Evolutionary conservation across 2,113 vertebrate species (phyloP).

Genomic region (Macroglossus sobrinus): DNA sequence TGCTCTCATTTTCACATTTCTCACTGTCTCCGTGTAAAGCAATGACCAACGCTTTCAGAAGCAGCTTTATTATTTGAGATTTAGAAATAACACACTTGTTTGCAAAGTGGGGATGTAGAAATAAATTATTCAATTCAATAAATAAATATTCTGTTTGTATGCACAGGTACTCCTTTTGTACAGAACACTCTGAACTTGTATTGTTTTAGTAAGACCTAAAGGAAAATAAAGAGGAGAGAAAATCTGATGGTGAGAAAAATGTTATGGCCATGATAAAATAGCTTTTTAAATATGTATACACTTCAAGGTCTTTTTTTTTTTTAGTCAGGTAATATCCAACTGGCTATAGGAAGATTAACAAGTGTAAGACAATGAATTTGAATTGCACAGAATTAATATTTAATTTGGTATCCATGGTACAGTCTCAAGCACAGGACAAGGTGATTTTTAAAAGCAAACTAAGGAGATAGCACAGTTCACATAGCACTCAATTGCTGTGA

Average conservation of each 20-base stretch:
- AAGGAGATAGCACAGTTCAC: neutral
- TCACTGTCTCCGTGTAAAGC: neutral
- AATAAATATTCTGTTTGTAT: neutral
- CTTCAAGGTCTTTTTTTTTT: slow-evolving; percentile 6
- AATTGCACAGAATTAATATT: slow-evolving; percentile 50
- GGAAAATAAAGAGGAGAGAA: neutral
- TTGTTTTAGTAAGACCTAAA: slow-evolving; percentile 31
- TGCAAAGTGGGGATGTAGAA: neutral
- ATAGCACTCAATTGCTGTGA: neutral
- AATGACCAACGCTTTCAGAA: neutral
- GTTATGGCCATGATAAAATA: neutral
- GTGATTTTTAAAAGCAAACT: slow-evolving; percentile 48
- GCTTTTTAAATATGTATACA: slow-evolving; percentile 25
- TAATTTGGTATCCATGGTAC: slow-evolving; percentile 12
- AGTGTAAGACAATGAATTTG: neutral
- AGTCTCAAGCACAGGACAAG: slow-evolving; percentile 4
- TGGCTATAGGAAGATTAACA: slow-evolving; percentile 30
- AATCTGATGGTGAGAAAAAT: neutral
- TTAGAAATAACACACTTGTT: slow-evolving; percentile 16
- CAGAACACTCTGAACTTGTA: slow-evolving; percentile 8
- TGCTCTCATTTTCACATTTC: accelerated
- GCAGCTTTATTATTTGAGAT: neutral
- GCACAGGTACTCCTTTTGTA: neutral
- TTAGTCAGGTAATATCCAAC: slow-evolving; percentile 10
- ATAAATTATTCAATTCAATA: slow-evolving; percentile 1